These are phyloP conservation scores for Acrobasis repandana DNA, from an alignment of 2,888 invertebrate species.

Conservation along the genomic window DNA sequence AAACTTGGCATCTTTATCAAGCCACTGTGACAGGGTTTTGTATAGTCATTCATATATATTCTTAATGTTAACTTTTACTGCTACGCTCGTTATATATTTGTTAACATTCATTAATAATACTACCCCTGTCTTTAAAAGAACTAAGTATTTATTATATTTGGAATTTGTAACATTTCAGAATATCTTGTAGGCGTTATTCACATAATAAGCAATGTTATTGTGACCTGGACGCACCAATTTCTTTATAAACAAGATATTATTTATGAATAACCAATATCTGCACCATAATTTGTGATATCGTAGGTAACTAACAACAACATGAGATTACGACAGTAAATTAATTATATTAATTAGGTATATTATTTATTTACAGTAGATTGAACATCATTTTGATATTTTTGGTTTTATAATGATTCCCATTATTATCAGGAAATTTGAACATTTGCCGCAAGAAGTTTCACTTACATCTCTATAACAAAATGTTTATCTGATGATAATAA, in stretches of 20 bases:
- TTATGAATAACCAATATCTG: conserved; percentile 32
- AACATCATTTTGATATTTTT: conserved; percentile 71
- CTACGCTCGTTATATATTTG: too few relatives aligned
- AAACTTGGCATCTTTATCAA: too few relatives aligned
- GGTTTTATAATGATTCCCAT: conserved; percentile 63
- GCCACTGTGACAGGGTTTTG: too few relatives aligned
- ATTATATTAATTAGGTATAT: conserved; percentile 41
- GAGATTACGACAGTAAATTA: conserved; percentile 64
- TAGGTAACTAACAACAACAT: conserved; percentile 69
- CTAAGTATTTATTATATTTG: too few relatives aligned
- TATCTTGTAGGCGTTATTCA: too few relatives aligned
- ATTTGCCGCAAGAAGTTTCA: conserved; percentile 43
- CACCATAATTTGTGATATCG: conserved; percentile 69
- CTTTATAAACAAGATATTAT: background rate
- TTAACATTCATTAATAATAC: too few relatives aligned
- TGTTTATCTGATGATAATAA: too few relatives aligned
- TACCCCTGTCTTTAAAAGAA: too few relatives aligned
- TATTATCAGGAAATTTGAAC: conserved; percentile 41
- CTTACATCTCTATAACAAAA: conserved; percentile 35
- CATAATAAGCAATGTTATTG: too few relatives aligned
- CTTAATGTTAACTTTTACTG: too few relatives aligned
- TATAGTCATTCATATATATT: too few relatives aligned
- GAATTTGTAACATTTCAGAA: too few relatives aligned
- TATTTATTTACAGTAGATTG: conserved; percentile 51
- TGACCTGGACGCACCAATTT: background rate